Conservation (phyloP, 2,113 vertebrate genomes). For the Ahaetulla prasina region DNA sequence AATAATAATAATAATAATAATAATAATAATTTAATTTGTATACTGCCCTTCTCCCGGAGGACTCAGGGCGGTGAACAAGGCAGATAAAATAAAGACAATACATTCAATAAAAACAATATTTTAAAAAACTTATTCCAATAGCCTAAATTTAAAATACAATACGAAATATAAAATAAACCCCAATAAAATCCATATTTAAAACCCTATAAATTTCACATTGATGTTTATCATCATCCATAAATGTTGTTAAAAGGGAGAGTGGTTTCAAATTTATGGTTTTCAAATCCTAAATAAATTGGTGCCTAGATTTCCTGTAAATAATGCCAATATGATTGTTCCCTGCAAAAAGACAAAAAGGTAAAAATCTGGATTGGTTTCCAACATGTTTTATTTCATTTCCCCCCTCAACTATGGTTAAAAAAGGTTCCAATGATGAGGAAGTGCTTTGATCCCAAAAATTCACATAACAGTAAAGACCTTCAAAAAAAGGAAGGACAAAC, state of each 20-base stretch:
- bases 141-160: no score
- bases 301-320: neutral
- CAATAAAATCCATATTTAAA: no score
- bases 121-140: no score
- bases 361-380: neutral
- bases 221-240: neutral
- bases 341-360: neutral
- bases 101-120: no score
- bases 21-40: no score
- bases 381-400: neutral
- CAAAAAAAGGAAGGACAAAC: neutral
- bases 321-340: neutral
- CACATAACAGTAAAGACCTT: neutral
- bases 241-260: neutral
- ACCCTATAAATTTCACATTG: no score
- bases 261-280: neutral
- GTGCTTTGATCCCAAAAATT: neutral
- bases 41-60: no score
- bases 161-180: no score
- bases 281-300: neutral
- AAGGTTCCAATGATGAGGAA: neutral
- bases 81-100: no score
- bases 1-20: no score
- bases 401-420: neutral
- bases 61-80: no score